Percentiles rank a stretch among this genome's conserved stretches.
Conservation (phyloP, 2,113 vertebrate genomes). For the Ranitomeya variabilis region DNA sequence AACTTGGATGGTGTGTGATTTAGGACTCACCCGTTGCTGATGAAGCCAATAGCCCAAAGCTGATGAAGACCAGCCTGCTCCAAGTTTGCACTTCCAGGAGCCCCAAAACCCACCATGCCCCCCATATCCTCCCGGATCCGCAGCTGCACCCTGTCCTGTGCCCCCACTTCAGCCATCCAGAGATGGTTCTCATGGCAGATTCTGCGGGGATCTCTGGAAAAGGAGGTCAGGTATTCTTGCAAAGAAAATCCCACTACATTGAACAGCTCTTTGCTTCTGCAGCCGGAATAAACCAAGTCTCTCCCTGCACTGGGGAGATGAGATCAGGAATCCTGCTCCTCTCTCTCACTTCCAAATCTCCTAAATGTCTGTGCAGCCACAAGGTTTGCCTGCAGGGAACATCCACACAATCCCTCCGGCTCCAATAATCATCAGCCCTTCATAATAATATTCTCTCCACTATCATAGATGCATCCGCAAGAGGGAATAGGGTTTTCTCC, state of each 20-base stretch:
- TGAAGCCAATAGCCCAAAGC: slow-evolving; percentile 84
- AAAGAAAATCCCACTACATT: slow-evolving; percentile 87
- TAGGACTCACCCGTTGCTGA: slow-evolving; percentile 86
- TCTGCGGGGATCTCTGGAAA: slow-evolving; percentile 69
- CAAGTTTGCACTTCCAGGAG: slow-evolving; percentile 81
- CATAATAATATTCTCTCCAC: slow-evolving; percentile 26
- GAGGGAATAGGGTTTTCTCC: slow-evolving; percentile 52
- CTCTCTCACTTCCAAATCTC: slow-evolving; percentile 33
- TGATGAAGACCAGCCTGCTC: slow-evolving; percentile 88
- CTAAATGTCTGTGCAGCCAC: slow-evolving; percentile 30
- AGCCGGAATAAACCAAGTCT: slow-evolving; percentile 93
- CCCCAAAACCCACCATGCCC: slow-evolving; percentile 79
- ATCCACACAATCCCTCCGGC: slow-evolving; percentile 32
- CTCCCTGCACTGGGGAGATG: slow-evolving; percentile 70
- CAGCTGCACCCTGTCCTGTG: slow-evolving; percentile 77
- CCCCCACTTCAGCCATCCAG: slow-evolving; percentile 72
- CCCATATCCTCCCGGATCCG: slow-evolving; percentile 70
- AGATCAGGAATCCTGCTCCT: slow-evolving; percentile 39
- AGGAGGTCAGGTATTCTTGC: slow-evolving; percentile 78
- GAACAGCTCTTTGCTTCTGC: slow-evolving; percentile 82
- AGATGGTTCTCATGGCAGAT: slow-evolving; percentile 80
- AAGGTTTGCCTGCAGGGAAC: slow-evolving; percentile 1
- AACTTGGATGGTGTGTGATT: slow-evolving; percentile 15
- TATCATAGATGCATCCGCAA: slow-evolving; percentile 51
- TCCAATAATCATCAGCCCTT: slow-evolving; percentile 42